Conservation (phyloP, 2,113 vertebrate species). For the Pleuronectes platessa region DNA sequence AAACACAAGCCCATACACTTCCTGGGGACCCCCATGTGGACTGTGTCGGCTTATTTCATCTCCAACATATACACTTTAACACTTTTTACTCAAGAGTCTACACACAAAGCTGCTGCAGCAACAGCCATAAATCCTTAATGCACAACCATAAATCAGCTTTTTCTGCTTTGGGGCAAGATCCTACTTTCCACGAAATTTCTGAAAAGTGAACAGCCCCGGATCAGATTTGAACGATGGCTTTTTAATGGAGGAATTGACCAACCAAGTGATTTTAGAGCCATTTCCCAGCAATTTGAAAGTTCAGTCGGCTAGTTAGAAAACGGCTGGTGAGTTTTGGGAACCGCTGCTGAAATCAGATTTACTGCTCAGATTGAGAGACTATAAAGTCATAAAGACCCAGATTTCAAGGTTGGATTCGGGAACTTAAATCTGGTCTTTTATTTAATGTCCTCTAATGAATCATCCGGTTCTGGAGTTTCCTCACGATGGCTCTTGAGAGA, state of each 20-base stretch:
- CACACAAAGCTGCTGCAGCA: not conserved
- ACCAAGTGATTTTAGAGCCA: not conserved
- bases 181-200: not conserved
- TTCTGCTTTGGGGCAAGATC: not conserved
- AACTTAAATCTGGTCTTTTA: slow-evolving; percentile 14
- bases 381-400: slow-evolving; percentile 31
- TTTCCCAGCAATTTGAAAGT: not conserved
- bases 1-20: too few relatives aligned
- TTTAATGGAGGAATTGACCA: not conserved
- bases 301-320: not conserved
- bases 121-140: not conserved
- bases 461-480: slow-evolving; percentile 4
- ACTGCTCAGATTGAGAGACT: slow-evolving; percentile 20
- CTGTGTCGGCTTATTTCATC: not conserved
- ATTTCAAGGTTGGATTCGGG: slow-evolving; percentile 21
- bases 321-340: not conserved
- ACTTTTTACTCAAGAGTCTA: not conserved
- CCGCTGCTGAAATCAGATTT: slow-evolving; percentile 8
- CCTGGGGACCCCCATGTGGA: too few relatives aligned
- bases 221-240: not conserved
- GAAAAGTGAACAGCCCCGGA: not conserved
- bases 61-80: not conserved
- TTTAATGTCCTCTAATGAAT: slow-evolving; percentile 23
- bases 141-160: not conserved
- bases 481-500: slow-evolving; percentile 21